Conservation (phyloP, 2,797 vertebrate species). For the Labeo calbasu region DNA sequence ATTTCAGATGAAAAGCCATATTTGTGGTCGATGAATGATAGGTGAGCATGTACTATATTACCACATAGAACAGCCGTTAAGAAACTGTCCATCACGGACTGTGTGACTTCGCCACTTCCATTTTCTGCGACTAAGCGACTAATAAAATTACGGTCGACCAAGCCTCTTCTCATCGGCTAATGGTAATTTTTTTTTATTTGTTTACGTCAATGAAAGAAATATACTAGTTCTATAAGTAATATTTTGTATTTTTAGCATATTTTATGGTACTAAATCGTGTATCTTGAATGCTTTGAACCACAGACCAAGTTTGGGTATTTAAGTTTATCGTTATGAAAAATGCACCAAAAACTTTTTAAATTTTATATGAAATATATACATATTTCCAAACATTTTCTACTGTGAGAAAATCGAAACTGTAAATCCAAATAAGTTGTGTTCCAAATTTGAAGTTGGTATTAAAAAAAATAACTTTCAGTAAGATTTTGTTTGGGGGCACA, state of each 20-base stretch:
- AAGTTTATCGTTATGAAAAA: background rate
- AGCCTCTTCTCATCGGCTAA: too few species aligned
- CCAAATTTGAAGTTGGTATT: background rate
- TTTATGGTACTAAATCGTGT: background rate
- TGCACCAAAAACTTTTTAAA: too few species aligned
- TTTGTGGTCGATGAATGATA: too few species aligned
- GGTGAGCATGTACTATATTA: too few species aligned
- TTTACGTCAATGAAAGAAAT: background rate
- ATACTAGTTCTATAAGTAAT: background rate
- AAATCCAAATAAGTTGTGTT: background rate
- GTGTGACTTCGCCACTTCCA: too few species aligned
- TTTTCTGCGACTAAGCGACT: too few species aligned
- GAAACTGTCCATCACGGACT: too few species aligned
- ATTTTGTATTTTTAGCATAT: background rate
- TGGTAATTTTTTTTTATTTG: background rate
- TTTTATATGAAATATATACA: background rate
- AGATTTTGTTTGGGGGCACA: too few species aligned
- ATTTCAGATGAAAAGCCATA: too few species aligned
- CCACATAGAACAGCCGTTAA: too few species aligned
- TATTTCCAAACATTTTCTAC: background rate
- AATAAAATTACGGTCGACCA: too few species aligned
- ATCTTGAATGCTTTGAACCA: background rate
- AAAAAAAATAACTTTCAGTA: background rate
- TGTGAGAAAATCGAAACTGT: background rate
- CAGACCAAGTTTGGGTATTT: background rate